Conservation (phyloP, 2,888 invertebrate genomes). For the Nebria salina region DNA sequence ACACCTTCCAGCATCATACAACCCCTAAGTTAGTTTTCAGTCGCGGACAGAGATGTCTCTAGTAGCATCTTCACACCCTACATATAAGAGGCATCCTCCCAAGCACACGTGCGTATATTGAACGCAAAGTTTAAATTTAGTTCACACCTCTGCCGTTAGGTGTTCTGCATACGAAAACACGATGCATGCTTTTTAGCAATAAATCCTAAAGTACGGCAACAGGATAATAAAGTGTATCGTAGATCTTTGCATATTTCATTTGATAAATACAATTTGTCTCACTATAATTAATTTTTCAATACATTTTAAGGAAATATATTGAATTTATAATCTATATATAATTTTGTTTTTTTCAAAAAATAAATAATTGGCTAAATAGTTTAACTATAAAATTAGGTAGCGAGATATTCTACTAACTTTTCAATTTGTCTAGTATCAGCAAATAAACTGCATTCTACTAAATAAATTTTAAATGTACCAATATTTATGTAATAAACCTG, state of each 20-base stretch:
- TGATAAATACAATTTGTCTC: too few species aligned
- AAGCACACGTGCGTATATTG: constrained; percentile 29
- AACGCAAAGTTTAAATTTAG: constrained; percentile 30
- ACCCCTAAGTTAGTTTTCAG: constrained; percentile 25
- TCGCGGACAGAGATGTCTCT: constrained; percentile 34
- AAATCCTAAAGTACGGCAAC: not conserved
- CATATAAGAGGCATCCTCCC: constrained; percentile 8
- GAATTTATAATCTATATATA: too few species aligned
- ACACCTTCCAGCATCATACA: constrained; percentile 6
- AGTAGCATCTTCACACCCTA: constrained; percentile 41
- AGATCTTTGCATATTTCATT: not conserved
- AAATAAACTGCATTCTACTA: too few species aligned
- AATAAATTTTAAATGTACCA: too few species aligned
- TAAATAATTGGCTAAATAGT: too few species aligned
- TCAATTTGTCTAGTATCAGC: too few species aligned
- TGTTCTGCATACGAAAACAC: not conserved
- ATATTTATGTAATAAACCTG: too few species aligned
- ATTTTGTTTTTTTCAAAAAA: too few species aligned
- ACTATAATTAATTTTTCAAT: too few species aligned
- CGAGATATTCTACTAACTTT: too few species aligned
- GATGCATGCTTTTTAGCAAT: not conserved
- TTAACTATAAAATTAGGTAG: too few species aligned
- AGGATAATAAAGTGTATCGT: not conserved
- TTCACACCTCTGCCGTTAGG: constrained; percentile 33
- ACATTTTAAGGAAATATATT: too few species aligned